These are phyloP conservation scores for Drosophila lacicola DNA, from an alignment of 2,888 invertebrate genomes.

Conservation along the genomic window DNA sequence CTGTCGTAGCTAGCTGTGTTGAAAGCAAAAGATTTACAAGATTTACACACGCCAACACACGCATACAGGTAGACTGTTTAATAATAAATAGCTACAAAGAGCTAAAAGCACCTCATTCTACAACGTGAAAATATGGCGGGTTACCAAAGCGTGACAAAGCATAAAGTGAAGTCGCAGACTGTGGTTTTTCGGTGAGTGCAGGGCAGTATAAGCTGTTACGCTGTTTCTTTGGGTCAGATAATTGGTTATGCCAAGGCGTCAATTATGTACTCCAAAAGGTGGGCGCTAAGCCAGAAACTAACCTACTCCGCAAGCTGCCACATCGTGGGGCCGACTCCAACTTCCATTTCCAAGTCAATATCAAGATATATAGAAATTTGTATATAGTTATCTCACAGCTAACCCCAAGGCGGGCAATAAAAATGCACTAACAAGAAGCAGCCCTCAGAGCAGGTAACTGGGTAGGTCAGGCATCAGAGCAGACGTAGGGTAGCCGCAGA, in stretches of 20 bases:
- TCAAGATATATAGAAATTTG: conserved; percentile 6
- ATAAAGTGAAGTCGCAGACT: conserved; percentile 40
- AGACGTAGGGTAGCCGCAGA: conserved; percentile 20
- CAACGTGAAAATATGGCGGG: conserved; percentile 53
- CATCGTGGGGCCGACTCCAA: conserved; percentile 5
- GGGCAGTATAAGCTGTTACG: not conserved
- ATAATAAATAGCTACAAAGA: conserved; percentile 69
- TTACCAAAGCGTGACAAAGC: conserved; percentile 68
- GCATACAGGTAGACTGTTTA: conserved; percentile 44
- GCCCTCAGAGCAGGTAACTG: conserved; percentile 14
- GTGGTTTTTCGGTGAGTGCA: conserved; percentile 12
- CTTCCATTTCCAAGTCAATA: not conserved
- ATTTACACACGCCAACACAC: conserved; percentile 69
- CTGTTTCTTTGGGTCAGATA: conserved; percentile 47
- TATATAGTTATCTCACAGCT: conserved; percentile 39
- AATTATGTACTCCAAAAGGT: conserved; percentile 68
- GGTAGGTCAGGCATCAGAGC: conserved; percentile 38
- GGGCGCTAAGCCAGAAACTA: conserved; percentile 37
- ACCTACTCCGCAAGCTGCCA: conserved; percentile 1
- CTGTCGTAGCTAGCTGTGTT: conserved; percentile 51
- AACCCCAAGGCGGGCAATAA: conserved; percentile 5
- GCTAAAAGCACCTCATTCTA: conserved; percentile 16
- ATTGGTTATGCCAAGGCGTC: conserved; percentile 71
- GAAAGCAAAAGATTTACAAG: conserved; percentile 78
- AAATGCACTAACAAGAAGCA: conserved; percentile 12